Evolutionary conservation across 2,113 vertebrate genomes (phyloP).

Genomic region (Oncorhynchus clarkii): DNA sequence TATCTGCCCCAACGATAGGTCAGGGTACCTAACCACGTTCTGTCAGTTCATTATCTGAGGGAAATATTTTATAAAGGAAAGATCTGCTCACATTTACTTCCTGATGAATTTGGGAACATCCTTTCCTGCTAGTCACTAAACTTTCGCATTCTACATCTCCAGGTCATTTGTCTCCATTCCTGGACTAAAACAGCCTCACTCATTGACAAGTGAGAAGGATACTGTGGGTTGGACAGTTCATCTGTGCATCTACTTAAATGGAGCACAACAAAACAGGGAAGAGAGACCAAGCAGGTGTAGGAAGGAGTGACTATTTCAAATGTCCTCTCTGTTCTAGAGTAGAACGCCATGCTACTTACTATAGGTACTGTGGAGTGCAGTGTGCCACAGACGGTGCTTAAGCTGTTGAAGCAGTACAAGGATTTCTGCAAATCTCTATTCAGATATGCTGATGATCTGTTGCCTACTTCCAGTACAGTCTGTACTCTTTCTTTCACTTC

Average conservation of each 20-base stretch:
- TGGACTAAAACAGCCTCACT: background rate
- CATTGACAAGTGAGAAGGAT: background rate
- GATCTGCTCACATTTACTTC: conserved; percentile 23
- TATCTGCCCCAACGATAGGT: conserved; percentile 5
- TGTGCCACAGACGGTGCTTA: background rate
- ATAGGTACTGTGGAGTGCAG: background rate
- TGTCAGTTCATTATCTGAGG: conserved; percentile 9
- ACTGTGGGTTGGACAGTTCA: background rate
- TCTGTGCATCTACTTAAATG: background rate
- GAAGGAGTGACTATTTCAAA: background rate
- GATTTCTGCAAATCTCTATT: background rate
- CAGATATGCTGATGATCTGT: background rate
- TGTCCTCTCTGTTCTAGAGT: background rate
- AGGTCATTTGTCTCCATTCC: background rate
- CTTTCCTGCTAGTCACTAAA: background rate
- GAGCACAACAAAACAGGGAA: background rate
- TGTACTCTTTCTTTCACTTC: background rate
- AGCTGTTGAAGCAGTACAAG: too few relatives aligned
- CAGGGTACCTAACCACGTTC: background rate
- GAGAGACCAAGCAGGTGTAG: background rate
- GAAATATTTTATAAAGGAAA: conserved; percentile 5
- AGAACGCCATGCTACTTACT: background rate
- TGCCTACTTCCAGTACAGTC: background rate
- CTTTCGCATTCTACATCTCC: too few relatives aligned
- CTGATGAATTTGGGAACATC: background rate